Base-by-base conservation (phyloP, 2,113 vertebrate species). In the Rhynchomys soricoides region DNA sequence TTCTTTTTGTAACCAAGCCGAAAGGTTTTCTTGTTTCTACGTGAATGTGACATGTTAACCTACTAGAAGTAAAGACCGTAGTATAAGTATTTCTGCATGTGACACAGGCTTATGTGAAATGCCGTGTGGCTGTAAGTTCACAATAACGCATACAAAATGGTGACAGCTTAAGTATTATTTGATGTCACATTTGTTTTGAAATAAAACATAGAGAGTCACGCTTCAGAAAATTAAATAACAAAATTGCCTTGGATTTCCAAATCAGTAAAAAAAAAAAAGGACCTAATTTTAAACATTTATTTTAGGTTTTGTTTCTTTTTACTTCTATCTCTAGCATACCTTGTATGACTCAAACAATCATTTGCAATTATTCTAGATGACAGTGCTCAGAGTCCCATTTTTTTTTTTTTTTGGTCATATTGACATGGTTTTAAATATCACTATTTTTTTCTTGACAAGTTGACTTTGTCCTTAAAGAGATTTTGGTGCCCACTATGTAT, bases 351-450 rank as follows among this genome's bases (percentile, higher is more conserved):
- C 17, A 88, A 94, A 82, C 29, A 90, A 93, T 97, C 19, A 83
- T 57, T 96, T 97, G 88, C 71, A 93, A 98, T 98, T 97, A 95
- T 97, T 97, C 96, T 71, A 62, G 74, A 96, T 96, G 22, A 92
- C 96, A 95, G 83, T 8, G 88, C 62, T 92, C 26, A 78, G 24
- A 81, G 40, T 73, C 66, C 40, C 96, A 97, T 92, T 50, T 85
- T 82, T 89, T 92, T 48, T 83, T 83, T 82, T 89, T 92, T 48
- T 83, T 83, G 73, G 78, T 75, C 95, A 98, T 97, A 95, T 55
- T 97, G 95, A 5, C 48, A 85, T 85, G 45, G 82, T 93, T 98
- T 96, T 97, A 96, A 97, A 97, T 93, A 95, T 45, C 40, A 93
- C 73, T 13, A 40, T 43, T 96, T 96, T 98, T 77, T 95, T 95